These are phyloP conservation scores for Tryphoninae sp. DNA, from an alignment of 2,888 invertebrate genomes.

Conservation along the genomic window DNA sequence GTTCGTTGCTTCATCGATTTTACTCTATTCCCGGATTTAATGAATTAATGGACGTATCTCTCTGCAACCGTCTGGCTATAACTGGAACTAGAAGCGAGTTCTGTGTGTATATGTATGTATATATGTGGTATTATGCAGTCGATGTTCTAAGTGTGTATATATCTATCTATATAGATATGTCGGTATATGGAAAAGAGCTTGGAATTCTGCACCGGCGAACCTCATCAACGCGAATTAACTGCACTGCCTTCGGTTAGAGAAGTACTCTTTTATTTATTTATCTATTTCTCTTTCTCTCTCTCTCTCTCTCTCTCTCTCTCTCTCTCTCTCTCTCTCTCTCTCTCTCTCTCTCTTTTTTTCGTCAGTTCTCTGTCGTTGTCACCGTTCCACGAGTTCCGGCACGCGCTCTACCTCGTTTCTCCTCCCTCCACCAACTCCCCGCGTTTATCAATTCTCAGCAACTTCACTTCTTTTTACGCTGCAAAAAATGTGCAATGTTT, in stretches of 20 bases:
- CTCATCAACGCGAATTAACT: constrained; percentile 43
- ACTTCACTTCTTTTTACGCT: not conserved
- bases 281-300: not conserved
- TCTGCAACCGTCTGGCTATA: not conserved
- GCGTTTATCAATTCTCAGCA: constrained; percentile 48
- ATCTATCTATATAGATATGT: not conserved
- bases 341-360: not conserved
- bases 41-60: constrained; percentile 46
- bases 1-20: constrained; percentile 46
- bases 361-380: not conserved
- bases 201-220: not conserved
- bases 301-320: not conserved
- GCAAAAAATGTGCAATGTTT: constrained; percentile 1
- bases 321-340: not conserved
- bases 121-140: not conserved
- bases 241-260: constrained; percentile 2
- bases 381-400: constrained; percentile 37
- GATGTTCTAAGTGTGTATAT: not conserved
- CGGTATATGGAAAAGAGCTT: constrained; percentile 21
- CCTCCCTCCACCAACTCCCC: constrained; percentile 43
- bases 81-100: constrained; percentile 12
- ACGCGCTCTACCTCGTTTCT: constrained; percentile 35
- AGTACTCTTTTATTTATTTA: constrained; percentile 6
- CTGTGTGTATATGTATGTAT: not conserved
- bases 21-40: constrained; percentile 38